Evolutionary conservation across 1,140 invertebrate genomes (phyloP).

Genomic region (Lepidostoma basale): DNA sequence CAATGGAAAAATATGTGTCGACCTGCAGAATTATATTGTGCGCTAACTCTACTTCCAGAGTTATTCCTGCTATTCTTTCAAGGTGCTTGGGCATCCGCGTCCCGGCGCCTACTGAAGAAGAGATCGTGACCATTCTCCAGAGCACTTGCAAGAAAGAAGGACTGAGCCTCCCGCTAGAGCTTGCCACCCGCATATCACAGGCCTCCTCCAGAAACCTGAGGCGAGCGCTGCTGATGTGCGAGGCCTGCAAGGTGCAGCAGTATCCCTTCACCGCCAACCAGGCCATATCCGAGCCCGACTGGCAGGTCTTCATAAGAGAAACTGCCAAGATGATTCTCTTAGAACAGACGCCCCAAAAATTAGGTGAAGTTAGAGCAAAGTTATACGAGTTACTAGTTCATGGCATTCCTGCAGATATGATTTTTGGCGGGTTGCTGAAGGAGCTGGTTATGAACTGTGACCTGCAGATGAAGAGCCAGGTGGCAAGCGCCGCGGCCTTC

Average conservation of each 20-base stretch:
- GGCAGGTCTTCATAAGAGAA: constrained; percentile 87
- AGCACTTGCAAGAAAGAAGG: constrained; percentile 86
- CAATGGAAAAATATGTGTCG: constrained; percentile 98
- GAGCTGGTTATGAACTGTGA: constrained; percentile 91
- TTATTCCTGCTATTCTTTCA: constrained; percentile 94
- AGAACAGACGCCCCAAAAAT: constrained; percentile 85
- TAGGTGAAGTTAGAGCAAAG: constrained; percentile 84
- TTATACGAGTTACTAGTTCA: constrained; percentile 94
- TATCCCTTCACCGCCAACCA: constrained; percentile 87
- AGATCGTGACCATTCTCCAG: constrained; percentile 78
- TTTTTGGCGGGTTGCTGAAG: constrained; percentile 88
- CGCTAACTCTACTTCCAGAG: constrained; percentile 92
- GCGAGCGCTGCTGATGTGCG: constrained; percentile 90
- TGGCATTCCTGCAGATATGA: constrained; percentile 91
- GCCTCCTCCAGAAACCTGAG: constrained; percentile 90
- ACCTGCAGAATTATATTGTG: constrained; percentile 95
- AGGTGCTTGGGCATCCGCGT: constrained; percentile 92
- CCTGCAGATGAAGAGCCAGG: constrained; percentile 83
- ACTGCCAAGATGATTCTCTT: constrained; percentile 87
- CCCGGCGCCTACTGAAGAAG: constrained; percentile 79
- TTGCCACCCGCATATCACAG: constrained; percentile 80
- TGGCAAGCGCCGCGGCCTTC: constrained; percentile 82
- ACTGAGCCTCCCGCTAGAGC: constrained; percentile 75
- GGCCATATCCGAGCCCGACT: constrained; percentile 87
- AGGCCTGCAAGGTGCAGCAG: constrained; percentile 92